Base-by-base conservation (phyloP, 2,113 vertebrate genomes). In the Fregetta grallaria region DNA sequence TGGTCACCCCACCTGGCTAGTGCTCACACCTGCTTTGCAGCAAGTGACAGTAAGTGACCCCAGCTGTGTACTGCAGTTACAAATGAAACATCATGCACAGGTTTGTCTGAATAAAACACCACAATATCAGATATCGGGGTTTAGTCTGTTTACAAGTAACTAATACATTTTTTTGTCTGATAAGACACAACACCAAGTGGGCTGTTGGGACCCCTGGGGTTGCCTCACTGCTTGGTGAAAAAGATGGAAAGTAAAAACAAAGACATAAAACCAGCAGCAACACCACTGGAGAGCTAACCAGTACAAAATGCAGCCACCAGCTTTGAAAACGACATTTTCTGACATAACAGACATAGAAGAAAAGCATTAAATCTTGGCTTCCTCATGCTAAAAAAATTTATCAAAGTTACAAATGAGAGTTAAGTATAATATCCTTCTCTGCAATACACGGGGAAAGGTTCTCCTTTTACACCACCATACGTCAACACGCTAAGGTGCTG, bases 371-470 rank as follows among this genome's bases (percentile, higher is more conserved):
- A 21, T 14, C 7, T 23, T 6, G 6, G 10, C 49, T 74, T 86
- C 94, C 92, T 93, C 62, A 68, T 8, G 52, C 74, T 89, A 47
- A 90, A 94, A 94, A 78, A 32, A 61, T 3, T 13, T 26, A 42
- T 34, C 45, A 18, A 11, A 79, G 25, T 59, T 62, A 92, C 55
- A 92, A 90, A 45, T 17, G 77, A 90, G 20, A 59, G 70, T 38
- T 62, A 72, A 72, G 10, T 65, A 78, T 79, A 81, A 85, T 16
- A 91, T 23, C 40, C 22, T 88, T 91, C 88, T 55, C 74, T 73
- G 72, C 75, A 71, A n/a, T 66, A 87, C 53, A 38, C 11, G 6
- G 42, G 53, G 62, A 85, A 92, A 47, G 32, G 65, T 49, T 83
- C 44, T 92, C 79, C 16, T 56, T 90, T 90, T 90, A 77, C 67